A percentile compares a stretch with the other conserved stretches of the same genome.
phyloP scores from a whole-genome alignment of 2,113 vertebrate genomes.

The Eptesicus fuscus region DNA sequence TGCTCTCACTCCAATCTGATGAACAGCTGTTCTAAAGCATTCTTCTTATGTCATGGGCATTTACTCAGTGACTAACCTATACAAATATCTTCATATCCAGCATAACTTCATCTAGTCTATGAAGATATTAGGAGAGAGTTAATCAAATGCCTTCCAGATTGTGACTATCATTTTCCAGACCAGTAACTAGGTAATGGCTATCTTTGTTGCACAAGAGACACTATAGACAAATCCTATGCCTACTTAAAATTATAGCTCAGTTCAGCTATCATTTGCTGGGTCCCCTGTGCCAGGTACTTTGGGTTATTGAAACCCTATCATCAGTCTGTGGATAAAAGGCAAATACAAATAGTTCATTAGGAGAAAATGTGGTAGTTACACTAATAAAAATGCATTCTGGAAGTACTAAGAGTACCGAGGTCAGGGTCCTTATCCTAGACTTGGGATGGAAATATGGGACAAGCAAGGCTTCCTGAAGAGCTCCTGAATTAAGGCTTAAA shows the following conservation, averaged over 20 bases:
- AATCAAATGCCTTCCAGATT: not conserved
- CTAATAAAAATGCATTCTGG: not conserved
- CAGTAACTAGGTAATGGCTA: not conserved
- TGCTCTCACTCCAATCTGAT: not conserved
- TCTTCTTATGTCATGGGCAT: not conserved
- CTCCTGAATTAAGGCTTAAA: not conserved
- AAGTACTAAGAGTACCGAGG: not conserved
- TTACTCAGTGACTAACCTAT: not conserved
- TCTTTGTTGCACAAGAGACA: not conserved
- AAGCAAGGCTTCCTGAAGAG: not conserved
- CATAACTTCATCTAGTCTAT: not conserved
- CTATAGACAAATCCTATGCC: not conserved
- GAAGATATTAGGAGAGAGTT: not conserved
- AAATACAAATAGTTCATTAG: slow-evolving; percentile 12
- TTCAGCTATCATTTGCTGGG: not conserved
- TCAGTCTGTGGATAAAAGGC: slow-evolving; percentile 23
- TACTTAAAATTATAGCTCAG: not conserved
- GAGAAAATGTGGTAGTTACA: not conserved
- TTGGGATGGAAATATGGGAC: not conserved
- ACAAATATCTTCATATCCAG: not conserved
- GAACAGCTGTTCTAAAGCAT: not conserved
- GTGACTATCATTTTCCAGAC: not conserved
- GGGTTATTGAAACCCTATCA: not conserved
- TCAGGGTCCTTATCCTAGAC: not conserved
- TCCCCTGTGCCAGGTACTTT: not conserved